Evolutionary conservation across 2,797 vertebrate genomes (phyloP), one percentile per base, ranked within the genome.

Genomic region (Rhodeus uyekii): DNA sequence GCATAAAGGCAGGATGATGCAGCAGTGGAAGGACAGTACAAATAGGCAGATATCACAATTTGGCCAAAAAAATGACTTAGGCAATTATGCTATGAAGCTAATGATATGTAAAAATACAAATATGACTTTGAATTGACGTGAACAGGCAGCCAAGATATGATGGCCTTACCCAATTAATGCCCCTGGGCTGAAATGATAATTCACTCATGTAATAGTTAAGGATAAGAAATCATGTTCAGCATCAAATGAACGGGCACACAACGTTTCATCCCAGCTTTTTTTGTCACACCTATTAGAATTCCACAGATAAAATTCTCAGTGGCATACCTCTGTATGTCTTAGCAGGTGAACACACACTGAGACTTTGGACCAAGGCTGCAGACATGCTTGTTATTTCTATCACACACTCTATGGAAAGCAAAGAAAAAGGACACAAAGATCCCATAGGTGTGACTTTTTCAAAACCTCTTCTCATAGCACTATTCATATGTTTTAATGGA

Each of bases 301-400:
- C 38, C 64, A 44, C 44, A 27, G 12, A 36, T 18, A 13, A 0
- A 86, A 76, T 71, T 39, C 27, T 76, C 27, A 38, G 55, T 4
- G 78, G 50, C 19, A 32, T 9, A 32, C 44, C 64, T 86, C 80
- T 55, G 50, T 68, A 87, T 84, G 86, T 73, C 67, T 55, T 32
- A 39, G 46, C 29, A 61, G 32, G 58, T 44, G 29, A 29, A 14
- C 55, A 42, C 63, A 67, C 22, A 39, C 68, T 77, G 36, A 80
- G 61, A 34, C 44, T 55, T 46, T 83, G 63, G 39, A 8, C 13
- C 32, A 34, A 58, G 68, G 74, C 55, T 68, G 72, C 76, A 83
- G 89, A 86, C 85, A 90, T 88, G 74, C 88, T 90, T 92, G 90
- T 90, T 92, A 91, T 90, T 92, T 90, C 79, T 76, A 83, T 36